These are phyloP conservation scores for Drosophila austrosaltans DNA, from an alignment of 2,888 invertebrate genomes.

Conservation along the genomic window DNA sequence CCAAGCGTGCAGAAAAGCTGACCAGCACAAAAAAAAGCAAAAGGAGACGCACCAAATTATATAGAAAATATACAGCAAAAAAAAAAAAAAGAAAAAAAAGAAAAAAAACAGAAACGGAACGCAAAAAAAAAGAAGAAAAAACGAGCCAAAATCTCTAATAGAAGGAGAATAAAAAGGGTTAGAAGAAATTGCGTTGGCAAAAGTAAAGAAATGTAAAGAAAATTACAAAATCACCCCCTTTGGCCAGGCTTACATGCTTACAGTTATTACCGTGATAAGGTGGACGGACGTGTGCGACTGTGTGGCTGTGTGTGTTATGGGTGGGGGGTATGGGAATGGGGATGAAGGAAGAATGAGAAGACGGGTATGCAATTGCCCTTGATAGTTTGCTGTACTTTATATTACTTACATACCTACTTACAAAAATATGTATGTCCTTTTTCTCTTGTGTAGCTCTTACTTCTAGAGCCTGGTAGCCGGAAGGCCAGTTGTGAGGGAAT, in stretches of 20 bases:
- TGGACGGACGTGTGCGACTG: constrained; percentile 49
- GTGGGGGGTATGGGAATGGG: neutral
- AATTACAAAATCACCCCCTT: constrained; percentile 78
- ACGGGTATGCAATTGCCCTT: constrained; percentile 15
- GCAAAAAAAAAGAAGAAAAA: constrained; percentile 37
- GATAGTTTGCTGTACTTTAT: constrained; percentile 14
- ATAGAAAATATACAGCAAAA: constrained; percentile 68
- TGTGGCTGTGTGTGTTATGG: constrained; percentile 26
- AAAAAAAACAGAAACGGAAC: constrained; percentile 19
- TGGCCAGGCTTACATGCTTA: constrained; percentile 78
- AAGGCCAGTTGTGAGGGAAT: neutral
- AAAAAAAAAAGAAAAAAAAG: constrained; percentile 22
- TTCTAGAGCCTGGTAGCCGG: constrained; percentile 30
- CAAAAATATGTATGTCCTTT: neutral
- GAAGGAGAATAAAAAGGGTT: constrained; percentile 45
- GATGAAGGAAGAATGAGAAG: neutral
- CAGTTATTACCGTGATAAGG: constrained; percentile 78
- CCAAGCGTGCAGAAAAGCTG: constrained; percentile 75
- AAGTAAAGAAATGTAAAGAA: constrained; percentile 77
- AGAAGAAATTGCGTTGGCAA: constrained; percentile 50
- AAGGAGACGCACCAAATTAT: constrained; percentile 72
- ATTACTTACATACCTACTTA: constrained; percentile 5
- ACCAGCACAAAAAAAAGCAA: constrained; percentile 69
- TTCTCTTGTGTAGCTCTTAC: constrained; percentile 30
- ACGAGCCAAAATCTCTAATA: constrained; percentile 63